Percentiles rank a stretch among this genome's conserved stretches.
phyloP scores from a whole-genome alignment of 2,797 vertebrate genomes.

The Tragopan temminckii region DNA sequence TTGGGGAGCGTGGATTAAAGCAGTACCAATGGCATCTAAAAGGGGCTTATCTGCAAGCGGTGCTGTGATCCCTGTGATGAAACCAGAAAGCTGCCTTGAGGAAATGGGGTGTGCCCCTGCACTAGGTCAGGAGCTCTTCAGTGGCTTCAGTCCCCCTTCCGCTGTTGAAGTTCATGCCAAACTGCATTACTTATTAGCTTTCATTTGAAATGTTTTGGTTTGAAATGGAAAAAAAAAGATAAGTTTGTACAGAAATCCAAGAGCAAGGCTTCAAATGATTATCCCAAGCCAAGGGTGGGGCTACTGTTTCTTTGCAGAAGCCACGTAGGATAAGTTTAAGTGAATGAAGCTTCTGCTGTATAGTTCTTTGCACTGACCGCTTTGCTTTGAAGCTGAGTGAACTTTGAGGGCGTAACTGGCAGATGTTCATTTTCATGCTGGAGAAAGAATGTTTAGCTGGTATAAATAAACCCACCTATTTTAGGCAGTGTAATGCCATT shows the following conservation, averaged over 20 bases:
- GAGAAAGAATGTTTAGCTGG: background rate
- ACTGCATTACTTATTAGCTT: background rate
- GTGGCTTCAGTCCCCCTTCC: background rate
- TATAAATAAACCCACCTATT: slow-evolving; percentile 33
- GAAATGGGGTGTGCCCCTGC: background rate
- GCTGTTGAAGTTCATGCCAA: background rate
- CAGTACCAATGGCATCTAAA: background rate
- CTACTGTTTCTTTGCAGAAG: background rate
- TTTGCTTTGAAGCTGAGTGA: slow-evolving; percentile 28
- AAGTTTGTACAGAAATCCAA: background rate
- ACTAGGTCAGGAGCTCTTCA: background rate
- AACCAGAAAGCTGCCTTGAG: background rate
- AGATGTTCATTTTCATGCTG: background rate
- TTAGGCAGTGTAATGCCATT: slow-evolving; percentile 28
- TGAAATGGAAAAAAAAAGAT: background rate
- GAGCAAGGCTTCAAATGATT: background rate
- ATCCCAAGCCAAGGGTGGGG: background rate
- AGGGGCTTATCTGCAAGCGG: background rate
- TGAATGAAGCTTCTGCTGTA: background rate
- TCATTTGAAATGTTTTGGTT: background rate
- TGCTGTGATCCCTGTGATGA: background rate
- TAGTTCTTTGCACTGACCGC: background rate
- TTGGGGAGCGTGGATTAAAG: background rate
- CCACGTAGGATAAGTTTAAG: background rate
- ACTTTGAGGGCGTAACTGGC: background rate